Conservation (phyloP, 2,888 invertebrate species). For the Homarus gammarus region DNA sequence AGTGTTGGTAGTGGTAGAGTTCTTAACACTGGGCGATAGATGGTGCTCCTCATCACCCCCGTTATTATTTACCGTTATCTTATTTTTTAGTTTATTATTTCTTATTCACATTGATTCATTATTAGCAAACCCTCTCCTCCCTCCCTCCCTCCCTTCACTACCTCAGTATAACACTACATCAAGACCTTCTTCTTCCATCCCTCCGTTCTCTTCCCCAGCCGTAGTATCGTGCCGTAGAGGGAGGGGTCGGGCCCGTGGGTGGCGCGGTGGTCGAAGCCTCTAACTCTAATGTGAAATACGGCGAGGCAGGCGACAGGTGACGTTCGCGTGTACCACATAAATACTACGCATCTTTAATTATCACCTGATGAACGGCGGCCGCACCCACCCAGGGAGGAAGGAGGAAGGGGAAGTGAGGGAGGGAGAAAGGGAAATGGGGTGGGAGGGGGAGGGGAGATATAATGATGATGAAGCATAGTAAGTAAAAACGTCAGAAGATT, state of each 20-base stretch:
- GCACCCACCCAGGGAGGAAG: background rate
- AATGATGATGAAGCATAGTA: too few species aligned
- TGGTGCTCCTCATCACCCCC: too few species aligned
- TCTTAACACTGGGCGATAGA: too few species aligned
- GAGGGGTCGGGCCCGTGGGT: too few species aligned
- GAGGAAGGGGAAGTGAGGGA: background rate
- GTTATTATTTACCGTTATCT: too few species aligned
- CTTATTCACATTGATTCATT: too few species aligned
- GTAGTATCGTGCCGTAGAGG: too few species aligned
- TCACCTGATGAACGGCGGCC: background rate
- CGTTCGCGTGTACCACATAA: background rate
- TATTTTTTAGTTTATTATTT: too few species aligned
- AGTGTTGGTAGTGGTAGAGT: too few species aligned
- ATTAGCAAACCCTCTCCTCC: background rate
- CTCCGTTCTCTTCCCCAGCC: background rate
- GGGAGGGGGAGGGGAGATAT: background rate
- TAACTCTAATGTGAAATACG: slow-evolving; percentile 6
- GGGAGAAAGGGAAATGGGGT: background rate
- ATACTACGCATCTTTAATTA: slow-evolving; percentile 22
- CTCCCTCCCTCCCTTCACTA: background rate
- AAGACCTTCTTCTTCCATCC: background rate
- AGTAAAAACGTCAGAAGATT: too few species aligned
- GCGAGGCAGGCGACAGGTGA: background rate
- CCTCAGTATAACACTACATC: background rate
- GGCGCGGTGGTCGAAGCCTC: background rate